Percentiles rank a stretch among this genome's conserved stretches.
phyloP scores from a whole-genome alignment of 2,888 invertebrate genomes.

The Schizotus pectinicornis region DNA sequence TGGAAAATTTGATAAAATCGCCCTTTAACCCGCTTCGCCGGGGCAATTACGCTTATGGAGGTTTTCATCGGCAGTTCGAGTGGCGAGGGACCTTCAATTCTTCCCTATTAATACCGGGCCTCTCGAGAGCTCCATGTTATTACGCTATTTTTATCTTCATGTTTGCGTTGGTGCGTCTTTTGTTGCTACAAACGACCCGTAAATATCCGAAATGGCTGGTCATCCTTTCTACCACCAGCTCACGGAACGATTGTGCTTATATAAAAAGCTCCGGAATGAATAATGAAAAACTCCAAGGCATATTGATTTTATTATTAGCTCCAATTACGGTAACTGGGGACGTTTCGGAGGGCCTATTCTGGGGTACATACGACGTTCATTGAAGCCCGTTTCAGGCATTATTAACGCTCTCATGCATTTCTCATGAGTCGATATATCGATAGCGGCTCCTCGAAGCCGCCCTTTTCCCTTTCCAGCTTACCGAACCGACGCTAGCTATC shows the following conservation, averaged over 20 bases:
- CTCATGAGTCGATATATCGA: constrained; percentile 37
- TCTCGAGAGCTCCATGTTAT: no score
- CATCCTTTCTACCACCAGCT: background rate
- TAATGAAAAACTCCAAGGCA: constrained; percentile 10
- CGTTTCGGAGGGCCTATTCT: constrained; percentile 13
- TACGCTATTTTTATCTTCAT: no score
- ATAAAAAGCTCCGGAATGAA: background rate
- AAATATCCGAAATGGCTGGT: no score
- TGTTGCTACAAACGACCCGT: no score
- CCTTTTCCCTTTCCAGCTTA: constrained; percentile 27
- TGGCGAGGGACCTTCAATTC: no score
- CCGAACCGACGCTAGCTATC: constrained; percentile 26
- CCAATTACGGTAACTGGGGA: constrained; percentile 23
- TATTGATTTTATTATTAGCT: constrained; percentile 19
- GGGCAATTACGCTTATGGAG: no score
- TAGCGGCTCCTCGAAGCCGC: constrained; percentile 31
- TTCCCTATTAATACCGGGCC: no score
- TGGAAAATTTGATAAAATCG: no score
- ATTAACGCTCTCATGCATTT: constrained; percentile 37
- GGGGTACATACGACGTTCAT: constrained; percentile 11
- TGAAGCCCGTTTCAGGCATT: constrained; percentile 19
- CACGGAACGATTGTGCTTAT: background rate
- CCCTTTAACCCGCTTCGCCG: no score
- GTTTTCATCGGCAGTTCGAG: no score
- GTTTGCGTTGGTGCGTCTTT: no score